These are phyloP conservation scores for Hydra vulgaris DNA, from an alignment of 30 jellyfish, hydroid and myxozoan species.

Conservation along the genomic window DNA sequence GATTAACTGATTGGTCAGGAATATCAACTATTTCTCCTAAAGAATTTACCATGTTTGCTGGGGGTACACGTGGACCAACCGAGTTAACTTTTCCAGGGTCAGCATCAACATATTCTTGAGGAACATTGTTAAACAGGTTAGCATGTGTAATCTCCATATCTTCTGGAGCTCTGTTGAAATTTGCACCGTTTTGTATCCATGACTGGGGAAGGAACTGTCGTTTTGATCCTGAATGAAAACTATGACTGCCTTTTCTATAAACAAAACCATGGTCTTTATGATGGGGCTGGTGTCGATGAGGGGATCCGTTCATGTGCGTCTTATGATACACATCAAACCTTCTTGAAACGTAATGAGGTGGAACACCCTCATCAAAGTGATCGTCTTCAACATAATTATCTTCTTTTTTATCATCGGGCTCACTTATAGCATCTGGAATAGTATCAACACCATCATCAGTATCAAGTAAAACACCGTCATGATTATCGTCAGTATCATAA, in stretches of 20 bases:
- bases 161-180: background rate
- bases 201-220: constrained; percentile 1
- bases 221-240: constrained; percentile 19
- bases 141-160: background rate
- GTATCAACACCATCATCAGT: constrained; percentile 5
- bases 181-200: constrained; percentile 1
- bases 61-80: constrained; percentile 7
- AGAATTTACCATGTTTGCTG: constrained; percentile 4
- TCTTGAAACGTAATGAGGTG: constrained; percentile 6
- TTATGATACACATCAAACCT: constrained; percentile 53
- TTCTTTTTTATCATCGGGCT: background rate
- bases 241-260: background rate
- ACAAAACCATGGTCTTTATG: background rate
- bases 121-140: background rate
- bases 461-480: background rate
- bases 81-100: constrained; percentile 13
- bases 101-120: constrained; percentile 10
- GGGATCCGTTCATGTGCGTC: constrained; percentile 31
- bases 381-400: background rate
- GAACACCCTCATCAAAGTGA: background rate
- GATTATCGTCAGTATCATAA: constrained; percentile 15
- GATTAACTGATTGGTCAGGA: constrained; percentile 2
- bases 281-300: constrained; percentile 26
- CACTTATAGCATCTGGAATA: background rate
- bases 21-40: constrained; percentile 23